A percentile compares a stretch with the other conserved stretches of the same genome.
Evolutionary conservation across 1,140 invertebrate genomes (phyloP).

Genomic region (Neodiprion pinetum): DNA sequence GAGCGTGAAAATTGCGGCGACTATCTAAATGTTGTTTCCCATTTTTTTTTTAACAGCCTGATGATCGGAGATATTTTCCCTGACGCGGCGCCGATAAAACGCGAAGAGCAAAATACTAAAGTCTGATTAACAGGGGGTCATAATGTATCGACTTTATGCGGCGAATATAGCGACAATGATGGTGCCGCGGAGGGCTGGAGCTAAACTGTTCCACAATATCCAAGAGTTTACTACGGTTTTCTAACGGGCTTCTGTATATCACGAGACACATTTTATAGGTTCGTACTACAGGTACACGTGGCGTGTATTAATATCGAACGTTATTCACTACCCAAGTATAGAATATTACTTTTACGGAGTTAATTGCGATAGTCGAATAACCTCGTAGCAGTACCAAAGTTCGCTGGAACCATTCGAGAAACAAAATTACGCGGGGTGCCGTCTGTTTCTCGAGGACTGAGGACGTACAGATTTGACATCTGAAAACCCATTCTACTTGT

Average conservation of each 20-base stretch:
- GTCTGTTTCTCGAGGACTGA: too few relatives aligned
- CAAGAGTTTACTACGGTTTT: conserved; percentile 36
- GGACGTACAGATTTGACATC: too few relatives aligned
- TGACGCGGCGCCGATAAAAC: background rate
- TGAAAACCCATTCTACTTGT: too few relatives aligned
- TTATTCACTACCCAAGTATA: conserved; percentile 40
- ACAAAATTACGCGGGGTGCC: too few relatives aligned
- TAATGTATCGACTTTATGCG: conserved; percentile 38
- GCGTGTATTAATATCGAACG: conserved; percentile 34
- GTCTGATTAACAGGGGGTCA: conserved; percentile 40
- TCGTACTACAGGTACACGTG: background rate
- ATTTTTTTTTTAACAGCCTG: too few relatives aligned
- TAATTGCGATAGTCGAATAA: conserved; percentile 25
- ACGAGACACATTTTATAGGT: conserved; percentile 18
- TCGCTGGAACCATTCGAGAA: too few relatives aligned
- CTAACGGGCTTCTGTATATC: conserved; percentile 14
- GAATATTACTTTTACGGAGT: conserved; percentile 24
- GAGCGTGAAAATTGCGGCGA: too few relatives aligned
- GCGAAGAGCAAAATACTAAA: conserved; percentile 24
- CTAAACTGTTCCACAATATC: conserved; percentile 34
- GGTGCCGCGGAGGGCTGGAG: conserved; percentile 11
- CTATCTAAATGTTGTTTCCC: too few relatives aligned
- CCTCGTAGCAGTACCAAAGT: too few relatives aligned
- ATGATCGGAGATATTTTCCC: too few relatives aligned
- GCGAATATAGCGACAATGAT: conserved; percentile 6